These are phyloP conservation scores for Malacosoma neustria DNA, from an alignment of 2,888 invertebrate genomes.

Conservation along the genomic window DNA sequence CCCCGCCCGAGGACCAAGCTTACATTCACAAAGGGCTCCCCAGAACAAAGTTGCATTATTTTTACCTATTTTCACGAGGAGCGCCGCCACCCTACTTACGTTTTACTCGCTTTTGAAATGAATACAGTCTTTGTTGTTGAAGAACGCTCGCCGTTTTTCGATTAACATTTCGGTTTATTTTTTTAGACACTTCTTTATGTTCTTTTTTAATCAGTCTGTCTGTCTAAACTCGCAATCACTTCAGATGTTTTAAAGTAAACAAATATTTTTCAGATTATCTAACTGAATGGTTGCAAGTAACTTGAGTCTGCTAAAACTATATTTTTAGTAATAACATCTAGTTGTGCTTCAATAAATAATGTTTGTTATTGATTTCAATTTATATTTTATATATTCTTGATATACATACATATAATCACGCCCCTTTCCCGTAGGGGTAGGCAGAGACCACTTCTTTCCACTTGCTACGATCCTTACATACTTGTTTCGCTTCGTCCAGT, in stretches of 20 bases:
- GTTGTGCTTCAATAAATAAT: too few relatives aligned
- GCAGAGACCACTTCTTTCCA: too few relatives aligned
- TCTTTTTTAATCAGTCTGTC: neutral
- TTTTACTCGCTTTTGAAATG: slow-evolving; percentile 30
- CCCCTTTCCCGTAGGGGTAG: too few relatives aligned
- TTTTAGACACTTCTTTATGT: slow-evolving; percentile 13
- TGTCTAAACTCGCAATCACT: slow-evolving; percentile 2
- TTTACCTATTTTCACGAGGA: slow-evolving; percentile 19
- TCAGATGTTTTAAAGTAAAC: slow-evolving; percentile 2
- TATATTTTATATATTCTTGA: too few relatives aligned
- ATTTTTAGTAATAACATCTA: too few relatives aligned
- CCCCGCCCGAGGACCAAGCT: slow-evolving; percentile 11
- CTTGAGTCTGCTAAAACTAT: too few relatives aligned
- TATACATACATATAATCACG: too few relatives aligned
- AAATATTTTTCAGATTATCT: slow-evolving; percentile 4
- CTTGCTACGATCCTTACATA: too few relatives aligned
- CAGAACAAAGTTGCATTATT: slow-evolving; percentile 30
- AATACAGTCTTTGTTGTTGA: slow-evolving; percentile 30
- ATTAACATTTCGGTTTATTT: slow-evolving; percentile 23
- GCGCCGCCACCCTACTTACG: slow-evolving; percentile 23
- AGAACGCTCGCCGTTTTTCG: slow-evolving; percentile 15
- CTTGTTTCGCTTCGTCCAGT: too few relatives aligned
- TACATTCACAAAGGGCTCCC: slow-evolving; percentile 26
- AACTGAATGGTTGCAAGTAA: too few relatives aligned
- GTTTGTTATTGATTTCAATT: too few relatives aligned